These are phyloP conservation scores for Uropsilus gracilis DNA, from an alignment of 2,113 vertebrate genomes.

Conservation along the genomic window DNA sequence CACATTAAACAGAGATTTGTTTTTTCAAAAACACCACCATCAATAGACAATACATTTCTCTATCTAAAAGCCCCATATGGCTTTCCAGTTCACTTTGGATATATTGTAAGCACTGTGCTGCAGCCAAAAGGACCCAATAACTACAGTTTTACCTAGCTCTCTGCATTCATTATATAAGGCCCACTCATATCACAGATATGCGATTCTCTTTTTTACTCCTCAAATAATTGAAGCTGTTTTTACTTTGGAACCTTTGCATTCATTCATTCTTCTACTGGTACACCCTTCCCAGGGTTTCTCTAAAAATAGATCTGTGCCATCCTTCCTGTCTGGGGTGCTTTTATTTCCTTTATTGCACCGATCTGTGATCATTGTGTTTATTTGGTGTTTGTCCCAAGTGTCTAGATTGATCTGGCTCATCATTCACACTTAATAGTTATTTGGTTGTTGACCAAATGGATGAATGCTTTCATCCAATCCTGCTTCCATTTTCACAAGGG, in stretches of 20 bases:
- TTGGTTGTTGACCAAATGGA: background rate
- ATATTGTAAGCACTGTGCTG: background rate
- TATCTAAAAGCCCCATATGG: background rate
- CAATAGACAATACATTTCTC: background rate
- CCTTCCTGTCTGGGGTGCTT: background rate
- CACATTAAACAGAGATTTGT: too few species aligned
- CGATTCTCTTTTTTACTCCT: background rate
- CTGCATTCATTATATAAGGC: background rate
- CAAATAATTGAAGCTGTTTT: background rate
- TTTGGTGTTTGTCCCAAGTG: background rate
- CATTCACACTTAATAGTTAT: background rate
- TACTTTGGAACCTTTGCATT: background rate
- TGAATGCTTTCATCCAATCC: background rate
- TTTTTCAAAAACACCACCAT: background rate
- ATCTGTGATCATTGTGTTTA: background rate
- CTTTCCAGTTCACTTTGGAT: slow-evolving; percentile 24
- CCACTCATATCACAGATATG: background rate
- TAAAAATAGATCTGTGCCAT: background rate
- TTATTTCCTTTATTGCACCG: background rate
- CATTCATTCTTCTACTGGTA: background rate
- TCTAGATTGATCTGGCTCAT: background rate
- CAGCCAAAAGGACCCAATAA: background rate
- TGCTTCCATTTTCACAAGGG: background rate
- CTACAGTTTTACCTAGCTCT: background rate
- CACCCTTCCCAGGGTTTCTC: background rate